Evolutionary conservation across 2,113 vertebrate species (phyloP).

Genomic region (Gallinago undulata): DNA sequence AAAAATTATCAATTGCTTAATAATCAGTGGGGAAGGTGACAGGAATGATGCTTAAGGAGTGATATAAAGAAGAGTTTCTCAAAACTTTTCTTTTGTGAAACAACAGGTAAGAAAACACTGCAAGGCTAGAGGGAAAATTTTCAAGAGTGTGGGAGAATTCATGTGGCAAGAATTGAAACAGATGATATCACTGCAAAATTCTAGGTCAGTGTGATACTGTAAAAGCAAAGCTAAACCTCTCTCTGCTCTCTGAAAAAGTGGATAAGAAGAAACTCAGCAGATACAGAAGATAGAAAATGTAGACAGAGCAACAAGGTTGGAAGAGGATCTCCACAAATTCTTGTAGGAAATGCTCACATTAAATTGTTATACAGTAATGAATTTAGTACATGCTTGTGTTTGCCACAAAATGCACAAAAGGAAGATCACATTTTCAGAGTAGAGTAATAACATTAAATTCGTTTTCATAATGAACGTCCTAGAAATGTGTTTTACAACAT

Average conservation of each 20-base stretch:
- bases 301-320: not conserved
- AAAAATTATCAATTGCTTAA: not conserved
- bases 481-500: not conserved
- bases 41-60: not conserved
- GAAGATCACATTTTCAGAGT: not conserved
- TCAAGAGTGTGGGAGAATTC: not conserved
- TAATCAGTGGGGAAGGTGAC: not conserved
- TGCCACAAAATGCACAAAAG: not conserved
- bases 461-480: not conserved
- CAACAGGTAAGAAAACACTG: not conserved
- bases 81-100: not conserved
- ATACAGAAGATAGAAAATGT: not conserved
- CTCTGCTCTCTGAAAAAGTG: not conserved
- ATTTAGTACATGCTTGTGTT: not conserved
- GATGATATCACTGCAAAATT: not conserved
- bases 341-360: not conserved
- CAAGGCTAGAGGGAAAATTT: not conserved
- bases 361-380: not conserved
- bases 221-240: not conserved
- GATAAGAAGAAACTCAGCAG: not conserved
- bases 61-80: not conserved
- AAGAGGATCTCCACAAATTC: not conserved
- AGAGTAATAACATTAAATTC: not conserved
- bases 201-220: not conserved
- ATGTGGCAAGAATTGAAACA: not conserved